Conservation (phyloP, 2,113 vertebrate species). For the Grus americana region DNA sequence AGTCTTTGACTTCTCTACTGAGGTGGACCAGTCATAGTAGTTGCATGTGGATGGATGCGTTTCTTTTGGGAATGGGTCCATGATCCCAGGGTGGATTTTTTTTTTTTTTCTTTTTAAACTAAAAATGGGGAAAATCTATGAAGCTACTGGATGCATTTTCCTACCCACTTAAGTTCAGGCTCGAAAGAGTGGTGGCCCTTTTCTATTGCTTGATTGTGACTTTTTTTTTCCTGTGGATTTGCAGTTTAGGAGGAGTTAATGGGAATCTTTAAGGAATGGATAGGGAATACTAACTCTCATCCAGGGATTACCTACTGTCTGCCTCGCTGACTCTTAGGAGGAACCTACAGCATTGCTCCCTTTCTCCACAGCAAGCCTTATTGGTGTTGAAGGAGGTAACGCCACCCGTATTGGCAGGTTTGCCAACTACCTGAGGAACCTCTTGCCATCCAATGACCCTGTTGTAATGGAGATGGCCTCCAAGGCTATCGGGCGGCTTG, state of each 20-base stretch:
- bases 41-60: background rate
- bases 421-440: conserved; percentile 96
- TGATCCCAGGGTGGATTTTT: background rate
- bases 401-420: conserved; percentile 96
- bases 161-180: background rate
- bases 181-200: background rate
- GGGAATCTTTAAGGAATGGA: background rate
- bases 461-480: conserved; percentile 99
- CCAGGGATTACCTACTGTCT: background rate
- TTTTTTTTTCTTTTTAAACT: background rate
- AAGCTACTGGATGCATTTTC: background rate
- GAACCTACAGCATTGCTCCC: background rate
- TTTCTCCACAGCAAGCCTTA: conserved; percentile 88
- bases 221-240: background rate
- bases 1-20: background rate
- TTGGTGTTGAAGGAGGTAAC: conserved; percentile 96
- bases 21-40: rapidly evolving
- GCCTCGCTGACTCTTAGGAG: background rate
- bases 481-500: conserved; percentile 94
- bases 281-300: background rate
- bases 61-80: background rate
- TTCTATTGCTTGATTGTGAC: background rate
- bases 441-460: conserved; percentile 94
- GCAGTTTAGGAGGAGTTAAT: background rate
- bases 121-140: background rate